Evolutionary conservation across 2,797 vertebrate genomes (phyloP).

Genomic region (Schizopygopsis malacanthus): DNA sequence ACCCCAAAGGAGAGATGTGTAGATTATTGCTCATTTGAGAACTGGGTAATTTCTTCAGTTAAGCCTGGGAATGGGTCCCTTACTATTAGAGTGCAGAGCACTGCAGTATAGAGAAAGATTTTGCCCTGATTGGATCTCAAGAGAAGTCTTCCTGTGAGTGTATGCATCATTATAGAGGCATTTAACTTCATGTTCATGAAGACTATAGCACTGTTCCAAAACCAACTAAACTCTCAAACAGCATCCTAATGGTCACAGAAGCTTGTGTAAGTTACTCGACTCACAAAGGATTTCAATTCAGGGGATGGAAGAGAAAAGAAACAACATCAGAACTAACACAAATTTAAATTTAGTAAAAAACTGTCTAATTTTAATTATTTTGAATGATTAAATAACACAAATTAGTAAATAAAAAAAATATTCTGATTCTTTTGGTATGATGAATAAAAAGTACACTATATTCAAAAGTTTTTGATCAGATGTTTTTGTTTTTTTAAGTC

Average conservation of each 20-base stretch:
- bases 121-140: conserved; percentile 17
- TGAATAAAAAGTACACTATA: background rate
- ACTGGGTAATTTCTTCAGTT: conserved; percentile 70
- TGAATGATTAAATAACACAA: background rate
- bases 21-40: conserved; percentile 72
- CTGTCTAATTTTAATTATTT: background rate
- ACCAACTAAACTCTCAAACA: background rate
- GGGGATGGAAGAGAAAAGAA: background rate
- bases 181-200: background rate
- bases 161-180: background rate
- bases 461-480: background rate
- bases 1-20: conserved; percentile 68
- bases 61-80: conserved; percentile 58
- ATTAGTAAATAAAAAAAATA: background rate
- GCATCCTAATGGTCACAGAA: background rate
- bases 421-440: background rate
- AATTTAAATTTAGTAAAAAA: background rate
- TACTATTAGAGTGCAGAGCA: conserved; percentile 11
- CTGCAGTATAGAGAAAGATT: background rate
- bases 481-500: too few species aligned
- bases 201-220: conserved; percentile 4
- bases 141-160: conserved; percentile 15
- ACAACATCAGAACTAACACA: background rate
- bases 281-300: background rate
- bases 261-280: background rate